Evolutionary conservation across 2,797 vertebrate genomes (phyloP), one percentile per base, ranked within the genome.

Genomic region (Eulemur albifrons): DNA sequence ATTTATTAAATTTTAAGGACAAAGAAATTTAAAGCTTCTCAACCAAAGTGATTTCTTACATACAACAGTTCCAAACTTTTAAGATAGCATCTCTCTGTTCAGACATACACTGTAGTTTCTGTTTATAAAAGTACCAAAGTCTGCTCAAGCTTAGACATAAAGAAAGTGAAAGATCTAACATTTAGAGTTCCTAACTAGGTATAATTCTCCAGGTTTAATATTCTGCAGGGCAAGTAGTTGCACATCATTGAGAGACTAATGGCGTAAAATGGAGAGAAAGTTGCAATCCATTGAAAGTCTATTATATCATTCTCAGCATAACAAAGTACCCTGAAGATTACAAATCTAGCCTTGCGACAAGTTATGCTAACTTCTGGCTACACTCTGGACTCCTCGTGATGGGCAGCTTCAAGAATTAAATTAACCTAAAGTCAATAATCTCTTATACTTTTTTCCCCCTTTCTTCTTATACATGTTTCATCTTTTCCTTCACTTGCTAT

Each of bases 191-290:
- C 81, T 94, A 96, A 96, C 59, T 88, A 95, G 82, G 25, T 84
- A 9, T 65, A 88, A 8, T 94, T 90, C 69, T 94, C 54, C 52
- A 61, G 15, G 52, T 90, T 95, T 96, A 94, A 97, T 97, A 92
- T 97, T 96, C 94, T 96, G 15, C 7, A 85, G 54, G 90, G 73
- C 81, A 96, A 95, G 61, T 59, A 85, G 80, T 48, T 93, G 57
- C 63, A 95, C 88, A 83, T 95, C 57, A 96, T 95, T 97, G 87
- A 95, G 77, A 93, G 89, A 70, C 90, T 93, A 96, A 96, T 95
- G 84, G 63, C 79, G 72, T 69, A 96, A 94, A 70, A 40, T 50
- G n/a, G 17, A 83, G 20, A 92, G 80, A 82, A 96, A 77, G 61
- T 84, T 95, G 91, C 79, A 94, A 92, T 21, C 96, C 61, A 88